phyloP scores from a whole-genome alignment of 1,140 invertebrate genomes.

The Lordiphosa clarofinis region DNA sequence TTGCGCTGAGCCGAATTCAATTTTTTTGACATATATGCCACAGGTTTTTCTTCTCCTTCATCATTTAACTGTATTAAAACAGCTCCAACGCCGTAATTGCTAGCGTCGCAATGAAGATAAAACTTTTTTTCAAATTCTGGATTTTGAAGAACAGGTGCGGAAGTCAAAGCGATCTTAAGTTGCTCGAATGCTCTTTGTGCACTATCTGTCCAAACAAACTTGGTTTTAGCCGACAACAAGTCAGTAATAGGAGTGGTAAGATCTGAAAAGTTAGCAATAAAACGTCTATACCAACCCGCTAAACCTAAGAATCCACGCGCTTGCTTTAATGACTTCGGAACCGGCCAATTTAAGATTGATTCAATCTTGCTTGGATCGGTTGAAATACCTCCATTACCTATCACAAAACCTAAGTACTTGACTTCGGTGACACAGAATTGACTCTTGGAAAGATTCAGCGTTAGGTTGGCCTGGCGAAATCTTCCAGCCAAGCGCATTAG shows the following conservation, averaged over 20 bases:
- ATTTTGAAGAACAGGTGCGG: conserved; percentile 7
- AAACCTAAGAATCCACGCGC: background rate
- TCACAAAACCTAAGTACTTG: background rate
- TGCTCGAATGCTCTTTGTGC: conserved; percentile 3
- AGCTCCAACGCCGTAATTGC: conserved; percentile 3
- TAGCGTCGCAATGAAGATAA: conserved; percentile 22
- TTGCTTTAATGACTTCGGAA: no score
- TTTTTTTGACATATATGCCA: conserved; percentile 11
- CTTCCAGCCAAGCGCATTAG: background rate
- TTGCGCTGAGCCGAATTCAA: no score
- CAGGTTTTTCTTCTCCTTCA: conserved; percentile 2
- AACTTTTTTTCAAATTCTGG: conserved; percentile 10
- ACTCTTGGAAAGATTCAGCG: background rate
- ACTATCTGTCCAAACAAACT: no score
- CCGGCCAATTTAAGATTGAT: background rate
- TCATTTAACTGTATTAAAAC: conserved; percentile 2
- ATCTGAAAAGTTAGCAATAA: no score
- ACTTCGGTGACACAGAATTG: background rate
- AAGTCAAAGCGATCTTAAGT: conserved; percentile 3
- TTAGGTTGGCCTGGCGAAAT: no score
- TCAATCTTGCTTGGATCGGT: background rate
- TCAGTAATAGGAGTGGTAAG: no score
- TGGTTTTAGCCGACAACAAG: no score
- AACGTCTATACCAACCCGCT: no score
- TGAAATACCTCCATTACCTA: background rate